Evolutionary conservation across 2,888 invertebrate genomes (phyloP), one percentile per base, ranked within the genome.

Genomic region (Patella caerulea): DNA sequence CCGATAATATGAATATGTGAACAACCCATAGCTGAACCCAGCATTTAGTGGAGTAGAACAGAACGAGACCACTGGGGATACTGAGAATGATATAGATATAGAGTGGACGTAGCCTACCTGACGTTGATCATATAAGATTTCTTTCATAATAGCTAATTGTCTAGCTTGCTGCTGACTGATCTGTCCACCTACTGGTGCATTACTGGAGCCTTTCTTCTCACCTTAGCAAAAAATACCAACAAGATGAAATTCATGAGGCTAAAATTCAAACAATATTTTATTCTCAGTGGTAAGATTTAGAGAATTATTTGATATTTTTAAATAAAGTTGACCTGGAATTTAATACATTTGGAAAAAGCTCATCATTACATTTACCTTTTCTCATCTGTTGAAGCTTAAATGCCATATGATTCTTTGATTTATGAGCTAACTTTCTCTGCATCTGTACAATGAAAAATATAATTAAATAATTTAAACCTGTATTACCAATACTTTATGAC

Each of bases 61-160:
- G 34, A 34, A 34, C 5, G 34, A 34, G 34, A 34, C 34, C 34
- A 34, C 34, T 45, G 34, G 34, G 34, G 34, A 45, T 45, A 45
- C 34, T 5, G 34, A 45, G 34, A 45, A 45, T 45, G 5, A 65
- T 65, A n/a, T 9, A 17, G 9, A 12, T 55, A 12, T 19, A 73
- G 34, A 17, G 5, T 2, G 7, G 12, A 59, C 11, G 65, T 17
- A 71, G 14, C 15, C 17, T 79, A 88, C 88, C 88, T 89, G 88
- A 72, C 85, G 82, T 76, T 89, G 87, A 76, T 88, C 88, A 85
- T 89, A 88, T 9, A 89, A 81, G 19, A 89, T 86, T 77, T 89
- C 89, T 74, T 88, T 88, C 86, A 89, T 85, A 9, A 89, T 86
- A 55, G 89, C 88, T 73, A 88, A 78, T 76, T 88, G 86, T 73